phyloP scores from a whole-genome alignment of 2,797 vertebrate genomes.

The Nyctibius grandis region DNA sequence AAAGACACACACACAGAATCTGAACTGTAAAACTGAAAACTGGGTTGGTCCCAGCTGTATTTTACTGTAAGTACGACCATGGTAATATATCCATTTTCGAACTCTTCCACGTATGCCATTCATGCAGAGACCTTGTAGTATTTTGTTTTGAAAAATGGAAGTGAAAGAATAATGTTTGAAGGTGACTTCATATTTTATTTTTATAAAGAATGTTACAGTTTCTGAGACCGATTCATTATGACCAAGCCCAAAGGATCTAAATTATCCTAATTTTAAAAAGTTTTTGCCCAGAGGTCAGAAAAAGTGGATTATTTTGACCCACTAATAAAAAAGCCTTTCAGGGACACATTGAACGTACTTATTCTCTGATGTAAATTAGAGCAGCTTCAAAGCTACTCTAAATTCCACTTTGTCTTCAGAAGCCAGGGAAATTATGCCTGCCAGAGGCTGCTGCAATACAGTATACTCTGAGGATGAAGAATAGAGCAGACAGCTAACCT shows the following conservation, averaged over 20 bases:
- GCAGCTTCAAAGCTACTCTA: neutral
- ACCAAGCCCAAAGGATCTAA: neutral
- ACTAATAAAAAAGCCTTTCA: neutral
- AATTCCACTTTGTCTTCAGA: neutral
- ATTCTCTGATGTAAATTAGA: constrained; percentile 16
- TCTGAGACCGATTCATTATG: neutral
- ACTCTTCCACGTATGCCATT: neutral
- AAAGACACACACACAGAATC: neutral
- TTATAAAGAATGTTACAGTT: neutral
- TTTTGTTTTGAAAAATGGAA: neutral
- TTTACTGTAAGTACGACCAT: neutral
- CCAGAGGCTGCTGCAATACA: neutral
- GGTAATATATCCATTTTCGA: neutral
- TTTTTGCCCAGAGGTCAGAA: neutral
- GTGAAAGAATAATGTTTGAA: neutral
- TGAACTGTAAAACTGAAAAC: neutral
- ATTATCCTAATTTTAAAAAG: neutral
- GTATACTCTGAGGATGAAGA: neutral
- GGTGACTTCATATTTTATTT: neutral
- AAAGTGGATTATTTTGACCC: neutral
- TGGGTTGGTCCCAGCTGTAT: neutral
- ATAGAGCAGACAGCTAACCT: neutral
- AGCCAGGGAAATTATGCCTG: neutral
- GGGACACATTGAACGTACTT: neutral
- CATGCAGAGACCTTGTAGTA: neutral